These are phyloP conservation scores for Calidris pugnax DNA, from an alignment of 2,113 vertebrate genomes.

Conservation along the genomic window DNA sequence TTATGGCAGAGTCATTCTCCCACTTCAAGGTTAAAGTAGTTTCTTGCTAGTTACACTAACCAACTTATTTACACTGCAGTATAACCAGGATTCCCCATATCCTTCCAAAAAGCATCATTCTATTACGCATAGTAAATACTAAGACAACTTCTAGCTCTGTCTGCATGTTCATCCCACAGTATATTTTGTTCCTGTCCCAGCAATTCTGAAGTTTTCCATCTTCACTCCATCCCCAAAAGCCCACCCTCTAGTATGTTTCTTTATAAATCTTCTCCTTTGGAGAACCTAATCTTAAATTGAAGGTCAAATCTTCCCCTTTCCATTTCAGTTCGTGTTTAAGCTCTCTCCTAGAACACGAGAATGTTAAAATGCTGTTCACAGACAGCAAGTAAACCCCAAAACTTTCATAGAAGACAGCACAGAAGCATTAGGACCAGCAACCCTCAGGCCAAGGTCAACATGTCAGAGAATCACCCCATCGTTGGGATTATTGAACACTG, in stretches of 20 bases:
- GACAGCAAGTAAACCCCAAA: neutral
- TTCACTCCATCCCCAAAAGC: neutral
- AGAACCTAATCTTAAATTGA: neutral
- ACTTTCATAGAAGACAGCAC: neutral
- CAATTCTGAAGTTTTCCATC: neutral
- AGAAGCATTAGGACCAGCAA: rapidly evolving
- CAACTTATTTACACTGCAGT: neutral
- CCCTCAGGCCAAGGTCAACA: neutral
- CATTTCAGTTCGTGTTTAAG: neutral
- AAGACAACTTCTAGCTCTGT: neutral
- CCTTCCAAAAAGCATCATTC: neutral
- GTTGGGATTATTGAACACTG: neutral
- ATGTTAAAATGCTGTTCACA: neutral
- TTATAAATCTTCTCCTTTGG: neutral
- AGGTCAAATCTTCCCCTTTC: neutral
- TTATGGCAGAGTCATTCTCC: neutral
- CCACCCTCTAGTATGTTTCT: neutral
- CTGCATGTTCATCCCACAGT: neutral
- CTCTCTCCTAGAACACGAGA: neutral
- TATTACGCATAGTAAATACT: neutral
- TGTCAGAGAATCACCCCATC: rapidly evolving
- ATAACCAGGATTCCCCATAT: neutral
- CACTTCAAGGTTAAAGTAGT: neutral
- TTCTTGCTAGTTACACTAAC: neutral
- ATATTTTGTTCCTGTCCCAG: neutral